Evolutionary conservation across 2,888 invertebrate genomes (phyloP), one percentile per base, ranked within the genome.

Genomic region (Macrosoma leucophasiata): DNA sequence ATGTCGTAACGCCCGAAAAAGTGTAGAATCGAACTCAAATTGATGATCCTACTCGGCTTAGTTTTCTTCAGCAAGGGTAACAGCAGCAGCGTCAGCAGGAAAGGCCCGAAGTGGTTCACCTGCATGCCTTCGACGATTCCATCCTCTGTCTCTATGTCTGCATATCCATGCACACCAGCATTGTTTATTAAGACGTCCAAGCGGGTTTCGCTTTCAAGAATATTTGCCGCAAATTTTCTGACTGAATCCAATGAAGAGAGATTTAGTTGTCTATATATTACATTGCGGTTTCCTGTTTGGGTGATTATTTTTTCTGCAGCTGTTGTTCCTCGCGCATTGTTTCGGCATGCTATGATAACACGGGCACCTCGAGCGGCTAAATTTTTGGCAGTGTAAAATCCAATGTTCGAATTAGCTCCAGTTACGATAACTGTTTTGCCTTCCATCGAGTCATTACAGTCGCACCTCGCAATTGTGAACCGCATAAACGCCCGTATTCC

Each of bases 41-140:
- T 86, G 6, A 88, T 52, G 25, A 88, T 79, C 47, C 87, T 71
- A 22, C 87, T 79, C 4, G 72, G 75, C 4, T 59, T 61, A 1
- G 70, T 22, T n/a, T 22, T 27, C 13, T 28, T 22, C 3, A 32
- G 11, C 10, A 32, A 17, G 60, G 81, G 79, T 36, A 79, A 39
- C 6, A 90, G 64, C n/a, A 90, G 68, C 50, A 86, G 85, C 1
- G 88, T 89, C 24, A 90, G 66, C 19, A 90, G 65, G 58, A 90
- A 90, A 3, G 86, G 87, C 7, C 88, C 88, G 50, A 88, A 86
- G 55, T 89, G 85, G 32, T 58, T 60, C 0, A 48, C 73, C 42
- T 88, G 88, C 72, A 88, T 85, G 2, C 79, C 84, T 4, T 70
- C 52, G 41, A 88, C 86, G 24, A 90, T 62, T 1, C 87, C 88